These are phyloP conservation scores for Elgonia sp. DNA, from an alignment of 2,888 invertebrate genomes.

Conservation along the genomic window DNA sequence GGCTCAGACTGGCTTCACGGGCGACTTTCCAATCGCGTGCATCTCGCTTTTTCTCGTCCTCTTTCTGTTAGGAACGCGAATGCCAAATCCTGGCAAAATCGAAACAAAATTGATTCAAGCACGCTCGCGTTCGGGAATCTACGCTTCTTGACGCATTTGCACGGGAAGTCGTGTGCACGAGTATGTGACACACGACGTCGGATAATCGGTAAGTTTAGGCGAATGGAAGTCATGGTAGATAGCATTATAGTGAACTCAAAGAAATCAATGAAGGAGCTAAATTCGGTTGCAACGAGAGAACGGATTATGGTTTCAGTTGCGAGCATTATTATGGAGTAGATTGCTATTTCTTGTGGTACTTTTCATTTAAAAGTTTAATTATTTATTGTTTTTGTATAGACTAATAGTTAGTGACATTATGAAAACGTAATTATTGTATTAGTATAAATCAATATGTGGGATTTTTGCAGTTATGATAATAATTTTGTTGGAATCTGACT, in stretches of 20 bases:
- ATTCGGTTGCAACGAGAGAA: neutral
- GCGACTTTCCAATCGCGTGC: conserved; percentile 68
- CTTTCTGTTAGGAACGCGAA: conserved; percentile 30
- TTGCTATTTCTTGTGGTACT: no score
- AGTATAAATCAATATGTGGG: no score
- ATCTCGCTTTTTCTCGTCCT: conserved; percentile 42
- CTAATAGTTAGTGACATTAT: no score
- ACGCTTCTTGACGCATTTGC: conserved; percentile 61
- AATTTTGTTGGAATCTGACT: no score
- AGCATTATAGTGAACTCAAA: conserved; percentile 32
- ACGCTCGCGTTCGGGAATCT: conserved; percentile 39
- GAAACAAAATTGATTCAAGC: conserved; percentile 75
- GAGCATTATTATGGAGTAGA: no score
- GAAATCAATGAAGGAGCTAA: conserved; percentile 31
- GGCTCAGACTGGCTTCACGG: conserved; percentile 74
- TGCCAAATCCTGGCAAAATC: conserved; percentile 74
- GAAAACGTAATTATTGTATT: no score
- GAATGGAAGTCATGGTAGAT: conserved; percentile 40
- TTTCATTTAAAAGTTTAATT: no score
- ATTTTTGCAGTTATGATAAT: no score
- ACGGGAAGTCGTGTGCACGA: conserved; percentile 37
- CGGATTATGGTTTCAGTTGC: neutral
- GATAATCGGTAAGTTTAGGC: conserved; percentile 58
- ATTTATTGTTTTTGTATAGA: no score
- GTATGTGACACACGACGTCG: conserved; percentile 24